Evolutionary conservation across 2,888 invertebrate species (phyloP), one percentile per base, ranked within the genome.

Genomic region (Tromatobia lineatoria): DNA sequence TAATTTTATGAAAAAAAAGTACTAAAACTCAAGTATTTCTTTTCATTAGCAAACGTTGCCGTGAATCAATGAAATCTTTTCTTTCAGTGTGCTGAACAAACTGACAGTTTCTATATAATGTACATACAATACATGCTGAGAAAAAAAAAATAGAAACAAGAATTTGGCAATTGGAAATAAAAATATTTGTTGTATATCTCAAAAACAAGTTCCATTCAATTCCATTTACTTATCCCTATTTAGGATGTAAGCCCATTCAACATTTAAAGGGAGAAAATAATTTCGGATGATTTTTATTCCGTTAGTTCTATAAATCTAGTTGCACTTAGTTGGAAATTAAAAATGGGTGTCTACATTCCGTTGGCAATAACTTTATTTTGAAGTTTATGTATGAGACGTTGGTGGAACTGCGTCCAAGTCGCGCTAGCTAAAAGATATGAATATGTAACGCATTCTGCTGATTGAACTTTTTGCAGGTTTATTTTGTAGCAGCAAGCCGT

Each of bases 361-460:
- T 87, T 87, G 87, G 84, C 87, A 83, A 86, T 88, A 89, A 89
- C 87, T 89, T 88, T 25, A 25, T 29, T 25, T 29, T 59, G 15
- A 59, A 78, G 82, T 87, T 90, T 89, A 90, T 89, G 89, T 90
- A 90, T 83, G 88, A 88, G 85, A 85, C 81, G 70, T 71, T 76
- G n/a, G 11, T 13, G 50, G 38, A 38, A 23, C 10, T 25, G n/a
- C 15, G 47, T n/a, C 18, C 20, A 13, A 59, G 61, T 47, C 34
- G 38, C 42, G 47, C n/a, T 45, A 74, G 47, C 54, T 67, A 64
- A 78, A 52, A 78, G 73, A 90, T 90, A 90, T 90, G 91, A 93
- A 93, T 92, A 93, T 92, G 91, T 92, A 91, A 92, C 89, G 91
- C 93, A 92, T 93, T 93, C 93, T 88, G 91, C 91, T 92, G 93